Evolutionary conservation across 2,888 invertebrate genomes (phyloP).

Genomic region (Noctuana brunneofusca): DNA sequence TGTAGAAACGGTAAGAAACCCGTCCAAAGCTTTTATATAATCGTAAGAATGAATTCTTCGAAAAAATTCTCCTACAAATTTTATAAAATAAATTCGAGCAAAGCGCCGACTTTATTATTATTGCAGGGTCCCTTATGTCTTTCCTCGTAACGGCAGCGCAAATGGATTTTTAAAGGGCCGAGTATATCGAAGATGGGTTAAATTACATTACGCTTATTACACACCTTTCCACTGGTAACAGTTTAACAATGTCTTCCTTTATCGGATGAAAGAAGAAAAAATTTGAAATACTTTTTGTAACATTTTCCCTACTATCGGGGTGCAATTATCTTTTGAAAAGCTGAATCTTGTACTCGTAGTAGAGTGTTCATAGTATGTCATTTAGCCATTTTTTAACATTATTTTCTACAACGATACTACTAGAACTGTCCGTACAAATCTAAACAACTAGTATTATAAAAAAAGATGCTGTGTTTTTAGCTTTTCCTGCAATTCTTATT

Average conservation of each 20-base stretch:
- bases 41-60: not conserved
- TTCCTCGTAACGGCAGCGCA: constrained; percentile 15
- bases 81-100: constrained; percentile 5
- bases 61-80: not conserved
- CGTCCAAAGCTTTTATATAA: not conserved
- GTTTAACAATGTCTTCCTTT: constrained; percentile 15
- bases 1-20: not conserved
- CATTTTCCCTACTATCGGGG: not conserved
- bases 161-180: constrained; percentile 19
- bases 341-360: not conserved
- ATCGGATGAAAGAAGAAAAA: constrained; percentile 5
- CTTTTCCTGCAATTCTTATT: too few species aligned
- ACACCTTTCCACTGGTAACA: constrained; percentile 14
- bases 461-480: too few species aligned
- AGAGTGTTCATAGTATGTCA: too few species aligned
- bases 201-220: constrained; percentile 15
- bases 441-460: too few species aligned
- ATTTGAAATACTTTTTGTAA: not conserved
- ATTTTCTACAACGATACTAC: too few species aligned
- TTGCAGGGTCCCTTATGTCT: constrained; percentile 16
- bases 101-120: constrained; percentile 8
- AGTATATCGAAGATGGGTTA: constrained; percentile 16
- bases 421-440: too few species aligned
- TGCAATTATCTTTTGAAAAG: not conserved
- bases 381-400: too few species aligned